Percentiles rank a stretch among this genome's conserved stretches.
Conservation (phyloP, 2,888 invertebrate genomes). For the Drosophila histrio region DNA sequence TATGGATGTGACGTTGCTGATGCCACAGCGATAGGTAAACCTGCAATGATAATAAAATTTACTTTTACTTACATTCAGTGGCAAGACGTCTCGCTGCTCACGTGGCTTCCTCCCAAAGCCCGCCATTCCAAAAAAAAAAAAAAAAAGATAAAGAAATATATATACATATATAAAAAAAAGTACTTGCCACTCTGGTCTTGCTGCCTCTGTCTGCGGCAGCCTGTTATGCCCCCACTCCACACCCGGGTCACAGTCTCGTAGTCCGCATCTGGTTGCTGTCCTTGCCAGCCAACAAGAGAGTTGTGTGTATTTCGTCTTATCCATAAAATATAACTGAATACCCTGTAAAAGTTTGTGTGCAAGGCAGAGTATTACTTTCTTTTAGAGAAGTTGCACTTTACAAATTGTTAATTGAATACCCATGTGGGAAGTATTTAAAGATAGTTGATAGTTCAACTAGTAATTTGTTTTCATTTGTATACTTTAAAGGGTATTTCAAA, state of each 20-base stretch:
- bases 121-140: conserved; percentile 30
- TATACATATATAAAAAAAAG: conserved; percentile 45
- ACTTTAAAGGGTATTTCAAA: neutral
- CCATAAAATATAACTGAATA: conserved; percentile 47
- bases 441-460: neutral
- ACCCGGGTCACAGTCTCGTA: conserved; percentile 16
- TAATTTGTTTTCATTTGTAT: neutral
- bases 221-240: conserved; percentile 43
- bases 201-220: conserved; percentile 65
- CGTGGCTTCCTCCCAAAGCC: conserved; percentile 18
- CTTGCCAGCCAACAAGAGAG: conserved; percentile 25
- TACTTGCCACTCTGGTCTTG: conserved; percentile 80
- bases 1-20: neutral
- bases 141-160: conserved; percentile 5
- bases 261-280: conserved; percentile 28
- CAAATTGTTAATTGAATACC: neutral
- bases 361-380: neutral
- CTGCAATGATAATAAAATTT: conserved; percentile 18
- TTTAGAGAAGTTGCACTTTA: neutral
- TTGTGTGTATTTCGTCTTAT: conserved; percentile 51
- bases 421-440: neutral
- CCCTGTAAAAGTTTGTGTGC: neutral
- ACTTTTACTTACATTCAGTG: conserved; percentile 17
- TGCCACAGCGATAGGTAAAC: conserved; percentile 19
- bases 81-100: conserved; percentile 14